phyloP scores from a whole-genome alignment of 2,888 invertebrate species.

The Gymnoscelis rufifasciata region DNA sequence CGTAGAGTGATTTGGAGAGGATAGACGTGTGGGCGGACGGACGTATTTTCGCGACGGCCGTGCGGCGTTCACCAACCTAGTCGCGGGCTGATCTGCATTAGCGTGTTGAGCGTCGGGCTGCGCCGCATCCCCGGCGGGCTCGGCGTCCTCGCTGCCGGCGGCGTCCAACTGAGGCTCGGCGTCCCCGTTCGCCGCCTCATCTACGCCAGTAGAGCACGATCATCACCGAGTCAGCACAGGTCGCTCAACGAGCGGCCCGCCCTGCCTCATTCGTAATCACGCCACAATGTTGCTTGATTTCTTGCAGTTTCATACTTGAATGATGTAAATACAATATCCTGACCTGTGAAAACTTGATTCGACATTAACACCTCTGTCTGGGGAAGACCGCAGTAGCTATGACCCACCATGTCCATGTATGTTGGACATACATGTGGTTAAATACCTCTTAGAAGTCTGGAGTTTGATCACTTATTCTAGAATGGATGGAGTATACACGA shows the following conservation, averaged over 20 bases:
- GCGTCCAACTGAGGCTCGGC: constrained; percentile 48
- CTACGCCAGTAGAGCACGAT: constrained; percentile 60
- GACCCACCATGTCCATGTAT: constrained; percentile 49
- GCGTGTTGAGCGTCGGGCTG: constrained; percentile 58
- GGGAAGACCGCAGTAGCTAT: constrained; percentile 45
- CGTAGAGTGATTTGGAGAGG: constrained; percentile 52
- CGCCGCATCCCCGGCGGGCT: constrained; percentile 43
- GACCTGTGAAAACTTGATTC: constrained; percentile 77
- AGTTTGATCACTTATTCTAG: constrained; percentile 32
- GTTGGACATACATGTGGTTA: constrained; percentile 40
- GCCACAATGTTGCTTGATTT: constrained; percentile 28
- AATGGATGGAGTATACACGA: constrained; percentile 11
- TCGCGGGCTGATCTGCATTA: constrained; percentile 65
- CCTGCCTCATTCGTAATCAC: constrained; percentile 50
- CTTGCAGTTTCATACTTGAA: constrained; percentile 45
- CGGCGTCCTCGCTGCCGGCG: constrained; percentile 46
- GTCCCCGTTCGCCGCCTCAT: constrained; percentile 60
- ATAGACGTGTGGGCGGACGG: constrained; percentile 55
- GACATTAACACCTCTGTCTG: constrained; percentile 72
- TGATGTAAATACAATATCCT: constrained; percentile 50
- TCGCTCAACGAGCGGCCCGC: constrained; percentile 66
- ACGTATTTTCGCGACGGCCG: constrained; percentile 52
- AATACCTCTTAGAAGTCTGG: constrained; percentile 23
- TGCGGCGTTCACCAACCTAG: constrained; percentile 75
- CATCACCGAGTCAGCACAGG: constrained; percentile 63